Conservation (phyloP, 2,113 vertebrate species). For the Protomyctophum bolini region DNA sequence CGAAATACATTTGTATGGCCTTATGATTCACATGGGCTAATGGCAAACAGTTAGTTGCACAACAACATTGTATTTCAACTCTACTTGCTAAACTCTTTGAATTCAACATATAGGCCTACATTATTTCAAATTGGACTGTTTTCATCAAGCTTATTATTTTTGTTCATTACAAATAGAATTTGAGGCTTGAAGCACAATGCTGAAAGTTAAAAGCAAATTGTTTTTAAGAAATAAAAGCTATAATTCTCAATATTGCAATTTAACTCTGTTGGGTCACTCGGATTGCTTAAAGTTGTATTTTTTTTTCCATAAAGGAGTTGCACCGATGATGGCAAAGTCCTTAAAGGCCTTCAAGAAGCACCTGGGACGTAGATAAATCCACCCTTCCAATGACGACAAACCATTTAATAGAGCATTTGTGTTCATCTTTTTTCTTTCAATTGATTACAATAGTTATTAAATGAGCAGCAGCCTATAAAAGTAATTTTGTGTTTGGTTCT, state of each 20-base stretch:
- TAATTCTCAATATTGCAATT: no score
- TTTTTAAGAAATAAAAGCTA: no score
- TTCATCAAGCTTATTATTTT: no score
- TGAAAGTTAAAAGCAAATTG: no score
- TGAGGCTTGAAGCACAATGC: neutral
- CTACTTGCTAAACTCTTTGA: no score
- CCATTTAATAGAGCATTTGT: constrained; percentile 7
- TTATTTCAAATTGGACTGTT: no score
- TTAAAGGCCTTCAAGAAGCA: constrained; percentile 82
- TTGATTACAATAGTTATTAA: constrained; percentile 47
- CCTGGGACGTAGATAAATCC: constrained; percentile 67
- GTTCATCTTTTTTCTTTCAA: constrained; percentile 16
- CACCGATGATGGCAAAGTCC: constrained; percentile 89
- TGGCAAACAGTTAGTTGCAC: neutral
- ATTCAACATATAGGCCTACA: no score
- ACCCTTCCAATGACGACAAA: constrained; percentile 37
- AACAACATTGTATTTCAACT: neutral
- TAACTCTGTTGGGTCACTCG: neutral
- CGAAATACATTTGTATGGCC: neutral
- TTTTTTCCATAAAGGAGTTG: constrained; percentile 73
- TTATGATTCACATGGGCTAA: neutral
- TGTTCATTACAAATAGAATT: neutral
- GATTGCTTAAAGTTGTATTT: neutral
- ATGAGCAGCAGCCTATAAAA: constrained; percentile 28
- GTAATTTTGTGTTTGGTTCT: neutral